Evolutionary conservation across 1,140 invertebrate species (phyloP).

Genomic region (Hyposmocoma kahamanoa): DNA sequence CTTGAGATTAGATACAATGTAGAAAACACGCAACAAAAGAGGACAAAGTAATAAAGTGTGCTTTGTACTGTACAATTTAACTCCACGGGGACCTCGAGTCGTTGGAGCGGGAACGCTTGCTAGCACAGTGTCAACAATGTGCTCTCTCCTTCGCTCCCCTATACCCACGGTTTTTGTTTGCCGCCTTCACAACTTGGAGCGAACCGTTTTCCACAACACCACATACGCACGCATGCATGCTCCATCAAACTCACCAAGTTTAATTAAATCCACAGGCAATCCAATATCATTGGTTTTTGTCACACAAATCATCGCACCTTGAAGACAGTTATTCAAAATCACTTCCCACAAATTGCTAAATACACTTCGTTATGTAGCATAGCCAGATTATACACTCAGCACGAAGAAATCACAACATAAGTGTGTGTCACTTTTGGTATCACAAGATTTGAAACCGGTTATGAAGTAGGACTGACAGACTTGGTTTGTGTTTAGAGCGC

Average conservation of each 20-base stretch:
- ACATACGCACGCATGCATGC: background rate
- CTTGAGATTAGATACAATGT: constrained; percentile 3
- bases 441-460: constrained; percentile 50
- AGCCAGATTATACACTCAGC: constrained; percentile 37
- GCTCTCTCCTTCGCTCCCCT: constrained; percentile 56
- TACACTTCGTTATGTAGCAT: constrained; percentile 11
- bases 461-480: constrained; percentile 28
- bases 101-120: constrained; percentile 24
- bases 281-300: constrained; percentile 28
- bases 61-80: constrained; percentile 28
- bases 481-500: constrained; percentile 39
- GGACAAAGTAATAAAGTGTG: constrained; percentile 19
- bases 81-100: constrained; percentile 17
- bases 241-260: constrained; percentile 28
- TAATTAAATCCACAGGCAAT: constrained; percentile 34
- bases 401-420: constrained; percentile 47
- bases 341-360: constrained; percentile 26
- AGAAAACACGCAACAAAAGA: constrained; percentile 14
- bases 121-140: constrained; percentile 54
- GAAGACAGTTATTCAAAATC: constrained; percentile 19
- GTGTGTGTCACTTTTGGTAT: constrained; percentile 29
- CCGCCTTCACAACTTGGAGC: constrained; percentile 25
- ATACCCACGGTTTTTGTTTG: constrained; percentile 50
- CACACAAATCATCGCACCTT: constrained; percentile 39
- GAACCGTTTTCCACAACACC: too few species aligned